These are phyloP conservation scores for Seriola aureovittata DNA, from an alignment of 2,113 vertebrate species.

Conservation along the genomic window DNA sequence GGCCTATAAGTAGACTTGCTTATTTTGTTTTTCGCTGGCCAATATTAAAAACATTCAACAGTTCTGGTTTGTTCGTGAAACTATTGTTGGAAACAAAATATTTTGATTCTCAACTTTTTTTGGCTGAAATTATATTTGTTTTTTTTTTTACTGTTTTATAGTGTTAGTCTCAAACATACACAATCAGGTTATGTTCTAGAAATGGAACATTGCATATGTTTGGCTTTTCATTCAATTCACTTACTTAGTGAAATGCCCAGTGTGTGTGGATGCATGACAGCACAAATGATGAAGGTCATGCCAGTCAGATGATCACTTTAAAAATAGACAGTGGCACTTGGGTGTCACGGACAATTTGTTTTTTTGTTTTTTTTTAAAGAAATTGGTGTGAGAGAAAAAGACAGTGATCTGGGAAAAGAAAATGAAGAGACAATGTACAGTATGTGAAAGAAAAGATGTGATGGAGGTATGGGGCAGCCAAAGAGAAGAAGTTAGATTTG, in stretches of 20 bases:
- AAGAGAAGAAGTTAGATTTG: neutral
- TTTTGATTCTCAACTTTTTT: neutral
- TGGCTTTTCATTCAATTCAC: neutral
- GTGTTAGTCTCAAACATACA: neutral
- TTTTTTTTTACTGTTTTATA: neutral
- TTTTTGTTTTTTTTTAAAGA: conserved; percentile 2
- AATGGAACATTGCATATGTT: neutral
- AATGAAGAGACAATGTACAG: neutral
- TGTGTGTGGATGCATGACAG: conserved; percentile 4
- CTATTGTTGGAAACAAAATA: neutral
- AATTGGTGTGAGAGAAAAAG: neutral
- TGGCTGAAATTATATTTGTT: neutral
- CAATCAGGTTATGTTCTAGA: neutral
- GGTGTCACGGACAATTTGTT: conserved; percentile 4
- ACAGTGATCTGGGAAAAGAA: neutral
- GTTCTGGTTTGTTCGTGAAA: conserved; percentile 7
- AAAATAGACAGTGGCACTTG: conserved; percentile 34
- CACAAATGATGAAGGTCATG: conserved; percentile 17
- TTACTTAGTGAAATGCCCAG: neutral
- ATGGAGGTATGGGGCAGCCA: too few species aligned
- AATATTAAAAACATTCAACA: neutral
- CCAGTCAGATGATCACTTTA: conserved; percentile 22
- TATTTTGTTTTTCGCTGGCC: neutral
- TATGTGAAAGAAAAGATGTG: neutral
- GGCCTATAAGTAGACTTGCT: conserved; percentile 5